Evolutionary conservation across 2,113 vertebrate species (phyloP), one percentile per base, ranked within the genome.

Genomic region (Willisornis vidua): DNA sequence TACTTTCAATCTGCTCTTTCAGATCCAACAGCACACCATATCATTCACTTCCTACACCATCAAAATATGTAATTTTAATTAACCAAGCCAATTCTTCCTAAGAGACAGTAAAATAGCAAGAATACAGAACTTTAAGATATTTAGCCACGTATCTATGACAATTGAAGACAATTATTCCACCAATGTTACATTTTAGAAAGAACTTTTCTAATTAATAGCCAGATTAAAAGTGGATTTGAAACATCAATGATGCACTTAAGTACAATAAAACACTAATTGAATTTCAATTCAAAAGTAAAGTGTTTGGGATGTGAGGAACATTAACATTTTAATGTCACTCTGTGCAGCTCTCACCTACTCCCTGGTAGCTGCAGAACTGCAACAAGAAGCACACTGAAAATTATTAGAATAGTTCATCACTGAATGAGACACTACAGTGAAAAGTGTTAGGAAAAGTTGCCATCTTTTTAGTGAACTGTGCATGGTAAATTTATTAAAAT

Each of bases 61-160:
- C 97, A 92, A 96, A 95, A 89, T 26, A 9, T 61, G 67, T 76
- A 78, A 96, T 93, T 98, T 97, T 97, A 98, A 97, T 98, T 97
- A 98, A 89, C 3, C 7, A 25, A 96, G 82, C 63, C 87, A 68
- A 41, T 85, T 83, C 41, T 92, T 94, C 89, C 90, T 79, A 48
- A 77, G 59, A 43, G 58, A 95, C 19, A 65, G 19, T 83, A 71
- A 85, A 95, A 90, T 45, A 91, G 16, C 14, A 66, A 93, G 25
- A 83, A 63, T 51, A 18, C 7, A 87, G 71, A 84, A 91, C 66
- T 93, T 75, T 16, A 68, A 52, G 66, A 45, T 48, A 82, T 83
- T 70, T 77, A 91, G 26, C 46, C 63, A 94, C 71, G 35, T 87
- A 95, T 65, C 65, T 68, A 28, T 55, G 57, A 67, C 51, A 66